Percentiles rank a stretch among this genome's conserved stretches.
Conservation (phyloP, 2,113 vertebrate species). For the Daboia siamensis region DNA sequence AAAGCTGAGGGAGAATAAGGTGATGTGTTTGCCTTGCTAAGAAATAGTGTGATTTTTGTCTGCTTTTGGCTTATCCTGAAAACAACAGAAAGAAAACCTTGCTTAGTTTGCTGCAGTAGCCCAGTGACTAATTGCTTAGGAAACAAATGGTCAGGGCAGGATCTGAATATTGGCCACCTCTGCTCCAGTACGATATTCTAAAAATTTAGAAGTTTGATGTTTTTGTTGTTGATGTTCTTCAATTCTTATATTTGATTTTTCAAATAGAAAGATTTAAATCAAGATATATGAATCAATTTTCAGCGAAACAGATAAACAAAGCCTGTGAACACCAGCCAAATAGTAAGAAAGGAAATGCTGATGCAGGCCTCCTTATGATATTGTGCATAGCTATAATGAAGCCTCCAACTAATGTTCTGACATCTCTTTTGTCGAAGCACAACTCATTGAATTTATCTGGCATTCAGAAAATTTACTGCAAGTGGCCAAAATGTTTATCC, state of each 20-base stretch:
- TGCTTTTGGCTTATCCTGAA: not conserved
- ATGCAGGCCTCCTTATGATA: slow-evolving; percentile 44
- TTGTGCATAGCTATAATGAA: slow-evolving; percentile 65
- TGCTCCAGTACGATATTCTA: not conserved
- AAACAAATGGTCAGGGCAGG: not conserved
- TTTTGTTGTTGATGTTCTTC: not conserved
- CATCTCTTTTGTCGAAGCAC: slow-evolving; percentile 50
- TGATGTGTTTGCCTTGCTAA: not conserved
- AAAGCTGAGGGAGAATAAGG: not conserved
- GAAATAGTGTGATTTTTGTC: not conserved
- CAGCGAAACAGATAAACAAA: slow-evolving; percentile 34
- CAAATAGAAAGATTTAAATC: not conserved
- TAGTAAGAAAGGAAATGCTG: slow-evolving; percentile 53
- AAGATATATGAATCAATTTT: slow-evolving; percentile 1
- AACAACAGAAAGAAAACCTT: not conserved
- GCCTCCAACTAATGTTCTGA: slow-evolving; percentile 53
- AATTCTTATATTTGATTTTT: not conserved
- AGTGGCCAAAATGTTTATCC: slow-evolving; percentile 58
- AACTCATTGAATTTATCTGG: slow-evolving; percentile 46
- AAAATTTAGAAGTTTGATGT: not conserved
- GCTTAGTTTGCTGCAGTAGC: not conserved
- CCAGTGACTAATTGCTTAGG: not conserved
- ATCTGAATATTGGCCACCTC: not conserved
- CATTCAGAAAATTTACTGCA: slow-evolving; percentile 55
- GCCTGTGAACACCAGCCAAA: slow-evolving; percentile 31